Base-by-base conservation (phyloP, 2,888 invertebrate species). In the Petrolisthes manimaculis region DNA sequence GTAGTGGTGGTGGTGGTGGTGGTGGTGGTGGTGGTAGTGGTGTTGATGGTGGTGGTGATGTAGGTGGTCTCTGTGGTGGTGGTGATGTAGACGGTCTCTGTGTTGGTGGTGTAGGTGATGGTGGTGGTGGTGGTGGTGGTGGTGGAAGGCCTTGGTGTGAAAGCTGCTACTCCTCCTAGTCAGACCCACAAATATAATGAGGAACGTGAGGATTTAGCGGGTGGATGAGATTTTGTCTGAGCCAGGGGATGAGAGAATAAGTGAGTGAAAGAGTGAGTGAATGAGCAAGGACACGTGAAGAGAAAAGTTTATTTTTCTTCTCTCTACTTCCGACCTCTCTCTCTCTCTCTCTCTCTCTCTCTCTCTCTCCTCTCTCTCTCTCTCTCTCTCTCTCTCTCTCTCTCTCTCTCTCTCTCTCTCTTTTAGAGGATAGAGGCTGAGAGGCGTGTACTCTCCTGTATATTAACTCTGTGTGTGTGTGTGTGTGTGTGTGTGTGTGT, bases 401-500 rank as follows among this genome's bases (percentile, higher is more conserved):
- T 37, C 37, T 37, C 37, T 37, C 37, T 37, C 37, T 37, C 37
- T 37, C 37, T 37, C 37, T 37, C 37, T 37, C 37, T 37, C 37
- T 37, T 37, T 37, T 37, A 37, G 18, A 67, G 18, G 67, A 14
- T 12, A 12, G 18, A 67, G 67, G 18, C 67, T 14, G 18, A 67
- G 3, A 14, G 3, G 14, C 18, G 12, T 67, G 12, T 67, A 14
- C 18, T 67, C 18, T 67, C 18, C 18, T 67, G 12, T 67, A 18
- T 14, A 1, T 12, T 12, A n/a, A 8, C 4, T 74, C 4, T 74
- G 74, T 74, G 18, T 21, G 74, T 74, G 74, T 74, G 18, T 74
- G 18, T 74, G 74, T 74, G 69, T 69, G 83, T 21, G 67, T 51
- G 83, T 51, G 83, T 51, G 83, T 54, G 83, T 51, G 83, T 51